Conservation (phyloP, 2,797 vertebrate genomes). For the Dendrocincla tyrannina region DNA sequence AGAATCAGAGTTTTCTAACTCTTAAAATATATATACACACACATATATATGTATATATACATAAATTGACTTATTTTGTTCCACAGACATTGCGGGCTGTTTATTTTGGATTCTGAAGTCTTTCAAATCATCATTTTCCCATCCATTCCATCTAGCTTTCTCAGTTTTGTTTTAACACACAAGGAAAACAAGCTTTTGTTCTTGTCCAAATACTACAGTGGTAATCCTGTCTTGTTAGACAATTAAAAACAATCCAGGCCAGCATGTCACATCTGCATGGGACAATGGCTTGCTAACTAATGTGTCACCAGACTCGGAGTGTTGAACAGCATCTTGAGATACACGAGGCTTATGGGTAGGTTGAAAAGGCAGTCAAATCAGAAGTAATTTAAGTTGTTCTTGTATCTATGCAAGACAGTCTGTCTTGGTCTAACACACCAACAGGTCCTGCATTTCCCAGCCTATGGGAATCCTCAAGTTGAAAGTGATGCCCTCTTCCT, state of each 20-base stretch:
- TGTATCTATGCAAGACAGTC: neutral
- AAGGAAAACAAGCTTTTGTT: conserved; percentile 25
- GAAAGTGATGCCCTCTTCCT: neutral
- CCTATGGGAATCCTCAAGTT: neutral
- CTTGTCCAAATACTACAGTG: neutral
- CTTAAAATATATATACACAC: rapidly evolving
- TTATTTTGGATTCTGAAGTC: neutral
- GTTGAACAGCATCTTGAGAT: neutral
- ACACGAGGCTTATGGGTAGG: rapidly evolving
- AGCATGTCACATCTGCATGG: neutral
- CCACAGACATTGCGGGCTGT: neutral
- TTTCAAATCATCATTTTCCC: neutral
- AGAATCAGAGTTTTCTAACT: rapidly evolving
- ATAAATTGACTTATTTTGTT: neutral
- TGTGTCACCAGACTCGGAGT: neutral
- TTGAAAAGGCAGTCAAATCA: neutral
- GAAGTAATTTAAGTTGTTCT: neutral
- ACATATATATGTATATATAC: rapidly evolving
- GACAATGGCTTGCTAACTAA: neutral
- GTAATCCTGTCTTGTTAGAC: neutral
- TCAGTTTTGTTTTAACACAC: neutral
- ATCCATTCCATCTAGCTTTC: neutral
- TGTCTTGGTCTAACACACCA: neutral
- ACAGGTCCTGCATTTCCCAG: neutral
- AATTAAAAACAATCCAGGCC: neutral